phyloP scores from a whole-genome alignment of 2,888 invertebrate genomes.

The Entomobrya multifasciata region DNA sequence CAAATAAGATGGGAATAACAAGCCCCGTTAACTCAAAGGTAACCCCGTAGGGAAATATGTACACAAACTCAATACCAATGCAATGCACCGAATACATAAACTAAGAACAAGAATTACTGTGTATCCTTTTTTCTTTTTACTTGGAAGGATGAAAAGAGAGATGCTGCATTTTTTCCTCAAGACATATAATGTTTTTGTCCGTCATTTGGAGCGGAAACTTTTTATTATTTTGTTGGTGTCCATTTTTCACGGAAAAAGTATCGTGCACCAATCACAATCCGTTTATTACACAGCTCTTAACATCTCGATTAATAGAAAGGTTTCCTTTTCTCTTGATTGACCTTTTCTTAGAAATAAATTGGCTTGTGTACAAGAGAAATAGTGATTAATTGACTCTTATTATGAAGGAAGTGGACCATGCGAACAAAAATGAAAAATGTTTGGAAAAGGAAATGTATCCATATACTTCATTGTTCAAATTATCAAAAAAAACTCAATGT shows the following conservation, averaged over 20 bases:
- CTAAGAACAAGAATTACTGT: too few species aligned
- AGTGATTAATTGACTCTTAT: slow-evolving; percentile 44
- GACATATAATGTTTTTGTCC: slow-evolving; percentile 5
- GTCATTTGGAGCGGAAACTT: slow-evolving; percentile 16
- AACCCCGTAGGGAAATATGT: slow-evolving; percentile 57
- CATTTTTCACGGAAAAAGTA: background rate
- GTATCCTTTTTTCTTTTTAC: too few species aligned
- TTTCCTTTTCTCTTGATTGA: slow-evolving; percentile 15
- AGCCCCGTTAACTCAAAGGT: slow-evolving; percentile 48
- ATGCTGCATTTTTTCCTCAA: background rate
- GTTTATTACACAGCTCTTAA: background rate
- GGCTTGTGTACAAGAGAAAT: background rate
- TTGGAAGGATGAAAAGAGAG: background rate
- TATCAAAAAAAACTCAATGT: background rate
- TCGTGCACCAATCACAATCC: background rate
- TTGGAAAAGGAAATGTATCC: slow-evolving; percentile 1
- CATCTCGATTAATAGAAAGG: background rate
- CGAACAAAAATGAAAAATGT: slow-evolving; percentile 21
- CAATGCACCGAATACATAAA: background rate
- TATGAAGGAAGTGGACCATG: slow-evolving; percentile 29
- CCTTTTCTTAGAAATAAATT: background rate
- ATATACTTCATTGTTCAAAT: too few species aligned
- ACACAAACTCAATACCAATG: background rate
- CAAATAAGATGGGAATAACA: too few species aligned
- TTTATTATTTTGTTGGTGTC: slow-evolving; percentile 31